phyloP scores from a whole-genome alignment of 1,140 invertebrate genomes.

The Drosophila ohnishii region DNA sequence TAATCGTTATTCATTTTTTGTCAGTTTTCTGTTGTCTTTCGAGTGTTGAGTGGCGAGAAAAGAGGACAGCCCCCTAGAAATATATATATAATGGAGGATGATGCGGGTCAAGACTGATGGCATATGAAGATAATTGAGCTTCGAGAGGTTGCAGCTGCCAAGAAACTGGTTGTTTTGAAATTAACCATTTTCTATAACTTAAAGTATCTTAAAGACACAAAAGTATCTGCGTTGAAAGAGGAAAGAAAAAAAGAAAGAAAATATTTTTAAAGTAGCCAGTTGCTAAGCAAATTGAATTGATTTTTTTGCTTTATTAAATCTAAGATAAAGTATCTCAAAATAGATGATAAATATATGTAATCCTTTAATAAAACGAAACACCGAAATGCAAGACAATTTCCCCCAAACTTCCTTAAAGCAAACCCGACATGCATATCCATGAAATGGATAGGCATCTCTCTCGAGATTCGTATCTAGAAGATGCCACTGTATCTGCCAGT shows the following conservation, averaged over 20 bases:
- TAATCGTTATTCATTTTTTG: constrained; percentile 65
- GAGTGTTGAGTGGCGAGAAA: constrained; percentile 36
- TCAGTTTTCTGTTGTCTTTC: constrained; percentile 35
- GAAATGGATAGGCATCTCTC: constrained; percentile 22
- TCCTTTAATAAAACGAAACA: no score
- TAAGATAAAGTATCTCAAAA: neutral
- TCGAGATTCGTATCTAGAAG: constrained; percentile 21
- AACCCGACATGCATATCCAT: constrained; percentile 2
- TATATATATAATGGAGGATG: constrained; percentile 20
- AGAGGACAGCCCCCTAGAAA: constrained; percentile 31
- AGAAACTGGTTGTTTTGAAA: constrained; percentile 14
- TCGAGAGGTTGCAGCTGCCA: constrained; percentile 32
- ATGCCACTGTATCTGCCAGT: constrained; percentile 18
- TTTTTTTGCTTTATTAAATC: no score
- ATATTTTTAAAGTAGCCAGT: no score
- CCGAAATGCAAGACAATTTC: neutral
- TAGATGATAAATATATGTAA: neutral
- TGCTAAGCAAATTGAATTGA: no score
- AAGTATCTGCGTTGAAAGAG: neutral
- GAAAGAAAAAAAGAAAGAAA: neutral
- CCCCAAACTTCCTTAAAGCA: neutral
- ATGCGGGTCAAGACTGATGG: constrained; percentile 46
- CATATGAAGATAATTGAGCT: constrained; percentile 30
- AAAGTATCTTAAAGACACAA: neutral
- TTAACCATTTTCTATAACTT: neutral